Evolutionary conservation across 2,888 invertebrate species (phyloP), one percentile per base, ranked within the genome.

Genomic region (Nomada lathburiana): DNA sequence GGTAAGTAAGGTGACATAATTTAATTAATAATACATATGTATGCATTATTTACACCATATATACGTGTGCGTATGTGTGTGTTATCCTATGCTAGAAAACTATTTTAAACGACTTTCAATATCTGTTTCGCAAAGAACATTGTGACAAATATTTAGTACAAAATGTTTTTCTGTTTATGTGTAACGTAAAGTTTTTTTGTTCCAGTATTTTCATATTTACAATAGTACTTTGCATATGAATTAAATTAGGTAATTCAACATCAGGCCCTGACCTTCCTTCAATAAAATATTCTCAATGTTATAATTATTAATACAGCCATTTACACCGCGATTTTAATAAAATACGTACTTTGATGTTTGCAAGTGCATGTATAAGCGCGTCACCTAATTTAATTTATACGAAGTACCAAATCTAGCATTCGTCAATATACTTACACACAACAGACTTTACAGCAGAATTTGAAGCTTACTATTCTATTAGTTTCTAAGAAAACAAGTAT

Each of bases 201-300:
- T 26, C 59, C 42, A 36, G 20, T 55, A 50, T 59, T 62, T 72
- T 53, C n/a, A 42, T 81, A 81, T 83, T 23, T 74, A 83, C 67
- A 81, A 55, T 13, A 23, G 29, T 63, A 63, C 52, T 50, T 36
- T 36, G n/a, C 42, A 55, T 20, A 20, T 7, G 20, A 83, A 68
- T 57, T 16, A 60, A 62, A 11, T 68, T 74, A 73, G 53, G 55
- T 50, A 68, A 77, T 83, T 11, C 18, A 63, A 63, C 36, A 55
- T 76, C 20, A 67, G 7, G n/a, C 42, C 71, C 44, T 20, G 2
- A 70, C n/a, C 11, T 53, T 36, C 36, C 11, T 50, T 47, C 7
- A 23, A 57, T 68, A 44, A 76, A 57, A 59, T 47, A 13, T 26
- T 65, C 59, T 57, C 26, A 71, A 63, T n/a, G 44, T 29, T 65